phyloP scores from a whole-genome alignment of 2,797 vertebrate species.

The Brotula barbata region DNA sequence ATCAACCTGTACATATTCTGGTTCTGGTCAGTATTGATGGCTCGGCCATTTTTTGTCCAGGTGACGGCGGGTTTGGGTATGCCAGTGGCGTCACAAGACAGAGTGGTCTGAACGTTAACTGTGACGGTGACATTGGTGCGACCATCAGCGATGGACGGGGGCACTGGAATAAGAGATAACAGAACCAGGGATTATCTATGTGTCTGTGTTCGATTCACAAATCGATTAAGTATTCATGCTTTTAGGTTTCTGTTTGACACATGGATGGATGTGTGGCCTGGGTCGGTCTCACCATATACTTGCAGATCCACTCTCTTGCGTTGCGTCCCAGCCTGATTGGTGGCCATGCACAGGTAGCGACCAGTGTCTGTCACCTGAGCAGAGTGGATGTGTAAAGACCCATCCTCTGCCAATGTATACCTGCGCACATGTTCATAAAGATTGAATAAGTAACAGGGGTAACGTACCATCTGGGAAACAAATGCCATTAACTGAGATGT shows the following conservation, averaged over 20 bases:
- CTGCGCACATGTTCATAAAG: constrained; percentile 66
- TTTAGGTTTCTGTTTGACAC: neutral
- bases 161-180: constrained; percentile 79
- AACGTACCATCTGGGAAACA: neutral
- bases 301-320: constrained; percentile 87
- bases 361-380: constrained; percentile 87
- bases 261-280: neutral
- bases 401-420: constrained; percentile 82
- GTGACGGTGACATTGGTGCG: constrained; percentile 85
- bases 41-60: constrained; percentile 88
- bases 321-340: constrained; percentile 88
- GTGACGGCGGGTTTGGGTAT: constrained; percentile 88
- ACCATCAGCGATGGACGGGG: constrained; percentile 83
- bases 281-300: constrained; percentile 82
- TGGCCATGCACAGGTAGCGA: constrained; percentile 92
- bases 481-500: neutral
- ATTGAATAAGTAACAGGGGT: neutral
- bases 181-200: neutral
- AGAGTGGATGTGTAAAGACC: constrained; percentile 85
- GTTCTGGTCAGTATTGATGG: constrained; percentile 89
- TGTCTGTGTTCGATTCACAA: neutral
- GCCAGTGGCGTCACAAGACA: constrained; percentile 90
- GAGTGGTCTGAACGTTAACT: constrained; percentile 90
- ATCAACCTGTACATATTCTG: constrained; percentile 95
- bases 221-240: neutral